Evolutionary conservation across 2,113 vertebrate species (phyloP), one percentile per base, ranked within the genome.

Genomic region (Epinephelus lanceolatus): DNA sequence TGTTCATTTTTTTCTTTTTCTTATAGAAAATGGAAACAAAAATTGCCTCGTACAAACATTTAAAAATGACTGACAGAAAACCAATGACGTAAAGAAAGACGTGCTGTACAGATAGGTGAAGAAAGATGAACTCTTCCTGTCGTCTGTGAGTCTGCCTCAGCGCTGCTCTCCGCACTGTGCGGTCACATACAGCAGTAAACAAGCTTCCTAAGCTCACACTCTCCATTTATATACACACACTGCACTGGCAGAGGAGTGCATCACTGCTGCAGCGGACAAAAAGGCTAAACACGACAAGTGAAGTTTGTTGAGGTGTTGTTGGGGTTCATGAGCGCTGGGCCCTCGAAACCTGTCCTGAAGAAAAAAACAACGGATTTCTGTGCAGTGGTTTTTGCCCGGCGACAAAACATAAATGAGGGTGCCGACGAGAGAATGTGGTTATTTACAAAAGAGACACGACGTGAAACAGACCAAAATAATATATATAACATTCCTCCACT

Each of bases 1-100:
- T n/a, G 21, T 19, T 57, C 65, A 45, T 52, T 71, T 62, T 62
- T 71, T 52, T 53, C 17, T 77, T 84, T 80, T 86, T 84, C 76
- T 86, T 78, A 69, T 89, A 91, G 70, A 92, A 92, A 91, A 81
- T 23, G 37, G 60, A 88, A 88, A 86, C 51, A 78, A 84, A 62
- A 86, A 85, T 27, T 15, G 40, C 55, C 57, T 70, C 19, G 21
- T 90, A 92, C 62, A 91, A 91, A 92, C 85, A 74, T 90, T 84
- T 69, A 88, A 90, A 92, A 91, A 83, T 71, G 68, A 89, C 86
- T 56, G 27, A 73, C 71, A 25, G 30, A 45, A 56, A 30, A 25
- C 51, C 69, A 63, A 74, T 0, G 1, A 60, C 57, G 51, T 9
- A 55, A 57, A 21, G 27, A 85, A 71, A 61, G 19, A 81, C 83